phyloP scores from a whole-genome alignment of 1,140 invertebrate species.

The Parasteatoda tepidariorum region DNA sequence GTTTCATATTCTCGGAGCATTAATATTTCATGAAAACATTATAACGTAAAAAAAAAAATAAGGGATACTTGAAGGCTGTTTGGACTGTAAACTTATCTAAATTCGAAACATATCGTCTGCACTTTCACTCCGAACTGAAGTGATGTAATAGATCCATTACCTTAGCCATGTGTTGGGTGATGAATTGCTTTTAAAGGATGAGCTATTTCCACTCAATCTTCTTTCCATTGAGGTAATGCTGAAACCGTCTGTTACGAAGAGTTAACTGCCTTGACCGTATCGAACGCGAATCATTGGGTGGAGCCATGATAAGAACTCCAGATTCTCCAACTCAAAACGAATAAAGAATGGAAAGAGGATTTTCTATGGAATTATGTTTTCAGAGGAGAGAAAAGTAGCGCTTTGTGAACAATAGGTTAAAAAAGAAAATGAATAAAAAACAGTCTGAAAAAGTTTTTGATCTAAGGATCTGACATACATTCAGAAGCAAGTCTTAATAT shows the following conservation, averaged over 20 bases:
- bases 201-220: conserved; percentile 44
- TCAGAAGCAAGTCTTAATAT: no score
- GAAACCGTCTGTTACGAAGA: conserved; percentile 35
- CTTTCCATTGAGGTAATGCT: conserved; percentile 26
- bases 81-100: background rate
- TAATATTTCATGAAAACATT: background rate
- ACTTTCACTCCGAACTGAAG: background rate
- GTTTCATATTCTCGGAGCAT: no score
- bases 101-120: background rate
- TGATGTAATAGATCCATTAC: conserved; percentile 35
- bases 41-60: background rate
- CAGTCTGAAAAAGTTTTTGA: no score
- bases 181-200: conserved; percentile 7
- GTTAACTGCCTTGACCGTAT: conserved; percentile 9
- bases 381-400: no score
- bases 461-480: no score
- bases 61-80: background rate
- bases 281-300: conserved; percentile 37
- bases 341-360: no score
- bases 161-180: conserved; percentile 21
- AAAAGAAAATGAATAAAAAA: no score
- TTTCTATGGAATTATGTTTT: no score
- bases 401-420: no score
- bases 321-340: no score
- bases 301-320: conserved; percentile 19